Evolutionary conservation across 2,797 vertebrate species (phyloP), one percentile per base, ranked within the genome.

Genomic region (Schizopygopsis pylzovi): DNA sequence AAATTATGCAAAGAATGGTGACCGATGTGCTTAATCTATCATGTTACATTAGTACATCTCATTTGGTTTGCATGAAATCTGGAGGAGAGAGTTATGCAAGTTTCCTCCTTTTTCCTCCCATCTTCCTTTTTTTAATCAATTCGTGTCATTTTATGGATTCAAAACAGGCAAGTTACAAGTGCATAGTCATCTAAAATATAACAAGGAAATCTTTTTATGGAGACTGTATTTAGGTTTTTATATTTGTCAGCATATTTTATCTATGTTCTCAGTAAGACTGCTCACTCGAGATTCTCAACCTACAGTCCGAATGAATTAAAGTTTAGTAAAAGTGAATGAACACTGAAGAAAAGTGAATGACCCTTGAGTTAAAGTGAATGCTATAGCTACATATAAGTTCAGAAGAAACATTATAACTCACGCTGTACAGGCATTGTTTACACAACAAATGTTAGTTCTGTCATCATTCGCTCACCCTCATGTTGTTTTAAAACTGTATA

Each of bases 1-100:
- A 72, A 91, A 90, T 91, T 85, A 90, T 86, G 87, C 84, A 81
- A 78, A 73, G 47, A 82, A 73, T 28, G 11, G 43, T 68, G 87
- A 89, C 75, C 15, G 79, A 47, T 73, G n/a, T n/a, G 81, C 80
- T 10, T 56, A 70, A 91, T 77, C 79, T 37, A 89, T 90, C 84
- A 67, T 71, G 47, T 81, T 80, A 80, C 77, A 52, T 79, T 85
- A 84, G 78, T 68, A 85, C 12, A 7, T 65, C 84, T 85, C 84
- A 85, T 85, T 85, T 85, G 67, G 41, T 65, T 85, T 85, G 56
- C 78, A 80, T 85, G 77, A 73, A 79, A 63, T 80, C 28, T 61
- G 78, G 67, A 47, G 65, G 39, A 39, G 71, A 79, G 52, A 63
- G 76, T 85, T 80, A 72, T 80, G 76, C 68, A 85, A 72, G 67